Evolutionary conservation across 1,140 invertebrate species (phyloP).

Genomic region (Leptopilina clavipes): DNA sequence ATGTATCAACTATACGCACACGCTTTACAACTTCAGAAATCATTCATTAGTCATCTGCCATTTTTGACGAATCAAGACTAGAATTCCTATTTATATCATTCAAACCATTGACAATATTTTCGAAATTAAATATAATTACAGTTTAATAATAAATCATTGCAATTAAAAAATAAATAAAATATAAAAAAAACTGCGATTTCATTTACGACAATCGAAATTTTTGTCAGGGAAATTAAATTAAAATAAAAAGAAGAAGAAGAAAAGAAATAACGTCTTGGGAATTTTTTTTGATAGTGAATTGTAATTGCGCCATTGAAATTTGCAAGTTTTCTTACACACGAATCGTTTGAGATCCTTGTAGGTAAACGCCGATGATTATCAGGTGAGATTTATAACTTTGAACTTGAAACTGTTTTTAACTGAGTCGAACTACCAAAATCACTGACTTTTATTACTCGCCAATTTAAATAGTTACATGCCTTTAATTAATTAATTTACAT

Average conservation of each 20-base stretch:
- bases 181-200: too few relatives aligned
- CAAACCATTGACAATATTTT: too few relatives aligned
- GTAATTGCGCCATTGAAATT: slow-evolving; percentile 10
- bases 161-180: too few relatives aligned
- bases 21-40: slow-evolving; percentile 32
- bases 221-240: too few relatives aligned
- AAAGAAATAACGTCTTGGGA: not conserved
- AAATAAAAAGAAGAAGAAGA: not conserved
- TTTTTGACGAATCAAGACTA: not conserved
- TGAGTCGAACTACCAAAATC: not conserved
- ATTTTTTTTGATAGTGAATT: not conserved
- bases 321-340: not conserved
- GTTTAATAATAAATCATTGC: too few relatives aligned
- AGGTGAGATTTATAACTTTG: not conserved
- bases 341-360: slow-evolving; percentile 4
- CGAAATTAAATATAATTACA: too few relatives aligned
- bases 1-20: slow-evolving; percentile 43
- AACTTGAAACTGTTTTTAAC: not conserved
- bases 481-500: not conserved
- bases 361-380: slow-evolving; percentile 2
- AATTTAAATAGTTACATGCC: not conserved
- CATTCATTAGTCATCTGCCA: not conserved
- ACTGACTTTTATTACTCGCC: not conserved
- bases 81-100: too few relatives aligned
- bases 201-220: too few relatives aligned